A percentile compares a stretch with the other conserved stretches of the same genome.
Evolutionary conservation across 1,140 invertebrate species (phyloP).

Genomic region (Pteromalus puparum): DNA sequence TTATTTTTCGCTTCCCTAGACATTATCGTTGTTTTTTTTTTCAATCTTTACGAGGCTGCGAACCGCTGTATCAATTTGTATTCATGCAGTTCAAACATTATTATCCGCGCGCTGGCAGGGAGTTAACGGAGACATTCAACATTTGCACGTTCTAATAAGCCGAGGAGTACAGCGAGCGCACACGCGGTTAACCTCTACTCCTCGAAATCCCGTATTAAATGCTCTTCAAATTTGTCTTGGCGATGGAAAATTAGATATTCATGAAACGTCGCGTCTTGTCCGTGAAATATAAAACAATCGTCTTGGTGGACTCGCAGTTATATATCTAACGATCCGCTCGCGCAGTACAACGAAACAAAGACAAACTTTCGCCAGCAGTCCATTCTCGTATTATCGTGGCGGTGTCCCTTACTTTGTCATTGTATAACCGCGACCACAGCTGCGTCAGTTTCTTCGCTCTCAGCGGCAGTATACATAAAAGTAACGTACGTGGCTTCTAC

Average conservation of each 20-base stretch:
- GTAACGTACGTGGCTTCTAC: background rate
- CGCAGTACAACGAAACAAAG: background rate
- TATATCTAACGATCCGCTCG: background rate
- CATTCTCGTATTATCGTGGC: background rate
- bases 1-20: background rate
- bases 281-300: too few relatives aligned
- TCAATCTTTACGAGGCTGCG: too few relatives aligned
- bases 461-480: background rate
- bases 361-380: background rate
- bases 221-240: background rate
- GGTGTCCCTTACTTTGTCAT: background rate
- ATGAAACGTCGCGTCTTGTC: too few relatives aligned
- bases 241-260: constrained; percentile 1
- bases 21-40: too few relatives aligned
- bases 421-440: background rate
- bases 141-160: background rate
- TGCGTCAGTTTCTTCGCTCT: background rate
- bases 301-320: too few relatives aligned
- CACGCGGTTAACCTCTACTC: background rate
- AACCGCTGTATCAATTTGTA: background rate
- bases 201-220: background rate
- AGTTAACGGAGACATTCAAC: background rate
- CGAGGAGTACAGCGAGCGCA: background rate
- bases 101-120: background rate
- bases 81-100: background rate